A percentile compares a stretch with the other conserved stretches of the same genome.
Conservation (phyloP, 2,113 vertebrate genomes). For the Poeciliopsis occidentalis region DNA sequence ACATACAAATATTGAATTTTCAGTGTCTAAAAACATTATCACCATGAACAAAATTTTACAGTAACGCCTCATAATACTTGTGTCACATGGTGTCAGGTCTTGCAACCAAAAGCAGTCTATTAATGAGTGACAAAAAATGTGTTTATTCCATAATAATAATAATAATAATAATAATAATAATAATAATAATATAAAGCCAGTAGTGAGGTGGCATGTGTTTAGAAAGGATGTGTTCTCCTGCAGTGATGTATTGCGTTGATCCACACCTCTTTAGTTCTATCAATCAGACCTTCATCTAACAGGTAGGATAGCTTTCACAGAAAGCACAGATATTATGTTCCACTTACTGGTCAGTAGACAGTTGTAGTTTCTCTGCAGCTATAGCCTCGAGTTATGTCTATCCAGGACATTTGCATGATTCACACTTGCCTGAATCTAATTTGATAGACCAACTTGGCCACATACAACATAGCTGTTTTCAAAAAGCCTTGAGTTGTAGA, state of each 20-base stretch:
- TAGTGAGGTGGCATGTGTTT: slow-evolving; percentile 55
- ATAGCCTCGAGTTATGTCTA: slow-evolving; percentile 37
- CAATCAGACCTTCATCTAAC: slow-evolving; percentile 54
- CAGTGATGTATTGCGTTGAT: slow-evolving; percentile 51
- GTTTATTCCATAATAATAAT: slow-evolving; percentile 50
- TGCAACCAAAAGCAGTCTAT: slow-evolving; percentile 36
- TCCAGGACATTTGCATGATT: slow-evolving; percentile 33
- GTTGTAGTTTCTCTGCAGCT: slow-evolving; percentile 45
- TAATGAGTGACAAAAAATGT: slow-evolving; percentile 44
- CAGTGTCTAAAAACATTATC: slow-evolving; percentile 62
- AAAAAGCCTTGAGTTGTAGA: slow-evolving; percentile 26
- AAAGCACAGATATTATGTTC: slow-evolving; percentile 66
- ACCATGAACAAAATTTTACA: slow-evolving; percentile 39
- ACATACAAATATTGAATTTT: slow-evolving; percentile 51
- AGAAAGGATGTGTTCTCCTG: slow-evolving; percentile 45
- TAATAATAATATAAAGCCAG: slow-evolving; percentile 52
- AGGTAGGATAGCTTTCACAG: slow-evolving; percentile 74
- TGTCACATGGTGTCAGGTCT: slow-evolving; percentile 62
- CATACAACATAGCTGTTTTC: slow-evolving; percentile 7
- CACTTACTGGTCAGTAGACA: slow-evolving; percentile 65
- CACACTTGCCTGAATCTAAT: slow-evolving; percentile 32
- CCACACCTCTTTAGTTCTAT: slow-evolving; percentile 44
- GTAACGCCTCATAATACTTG: slow-evolving; percentile 55
- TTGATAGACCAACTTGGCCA: slow-evolving; percentile 18
- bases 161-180: slow-evolving; percentile 41